These are phyloP conservation scores for Zaprionus lineosus DNA, from an alignment of 2,888 invertebrate genomes.

Conservation along the genomic window DNA sequence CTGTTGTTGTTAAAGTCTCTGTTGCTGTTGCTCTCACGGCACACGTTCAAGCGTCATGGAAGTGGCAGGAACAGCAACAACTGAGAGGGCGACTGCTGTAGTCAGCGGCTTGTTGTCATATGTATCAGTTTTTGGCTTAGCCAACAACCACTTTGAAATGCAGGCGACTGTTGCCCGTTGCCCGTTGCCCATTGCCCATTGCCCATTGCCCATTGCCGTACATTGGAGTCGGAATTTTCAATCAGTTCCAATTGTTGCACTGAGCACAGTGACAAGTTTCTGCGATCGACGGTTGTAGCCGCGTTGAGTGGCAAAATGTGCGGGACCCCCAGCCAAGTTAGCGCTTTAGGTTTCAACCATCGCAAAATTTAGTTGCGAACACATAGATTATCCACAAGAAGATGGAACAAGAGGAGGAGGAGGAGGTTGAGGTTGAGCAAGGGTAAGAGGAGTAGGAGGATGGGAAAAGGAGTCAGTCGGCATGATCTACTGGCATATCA, in stretches of 20 bases:
- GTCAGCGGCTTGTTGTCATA: constrained; percentile 66
- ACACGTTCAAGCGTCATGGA: constrained; percentile 67
- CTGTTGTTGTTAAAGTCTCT: constrained; percentile 1
- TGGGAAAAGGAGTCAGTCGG: constrained; percentile 23
- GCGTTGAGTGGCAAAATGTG: constrained; percentile 75
- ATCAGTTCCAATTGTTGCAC: constrained; percentile 77
- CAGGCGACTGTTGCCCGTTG: constrained; percentile 11
- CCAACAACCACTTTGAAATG: constrained; percentile 30
- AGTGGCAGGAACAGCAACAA: constrained; percentile 45
- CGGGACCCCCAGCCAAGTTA: constrained; percentile 81
- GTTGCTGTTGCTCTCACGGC: constrained; percentile 55
- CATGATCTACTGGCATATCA: constrained; percentile 77
- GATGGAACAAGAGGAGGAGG: constrained; percentile 7
- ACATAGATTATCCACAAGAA: constrained; percentile 72
- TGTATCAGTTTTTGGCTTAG: constrained; percentile 74
- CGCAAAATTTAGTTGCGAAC: constrained; percentile 72
- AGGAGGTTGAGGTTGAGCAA: constrained; percentile 13
- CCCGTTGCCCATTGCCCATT: constrained; percentile 4
- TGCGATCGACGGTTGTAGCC: constrained; percentile 24
- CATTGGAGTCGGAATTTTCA: constrained; percentile 68
- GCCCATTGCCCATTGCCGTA: constrained; percentile 7
- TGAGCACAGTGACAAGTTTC: constrained; percentile 70
- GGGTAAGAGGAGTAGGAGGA: background rate
- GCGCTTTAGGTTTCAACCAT: constrained; percentile 68
- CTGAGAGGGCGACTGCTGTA: constrained; percentile 43